A percentile compares a stretch with the other conserved stretches of the same genome.
Conservation (phyloP, 2,888 invertebrate species). For the Hydrotaea cyrtoneurina region DNA sequence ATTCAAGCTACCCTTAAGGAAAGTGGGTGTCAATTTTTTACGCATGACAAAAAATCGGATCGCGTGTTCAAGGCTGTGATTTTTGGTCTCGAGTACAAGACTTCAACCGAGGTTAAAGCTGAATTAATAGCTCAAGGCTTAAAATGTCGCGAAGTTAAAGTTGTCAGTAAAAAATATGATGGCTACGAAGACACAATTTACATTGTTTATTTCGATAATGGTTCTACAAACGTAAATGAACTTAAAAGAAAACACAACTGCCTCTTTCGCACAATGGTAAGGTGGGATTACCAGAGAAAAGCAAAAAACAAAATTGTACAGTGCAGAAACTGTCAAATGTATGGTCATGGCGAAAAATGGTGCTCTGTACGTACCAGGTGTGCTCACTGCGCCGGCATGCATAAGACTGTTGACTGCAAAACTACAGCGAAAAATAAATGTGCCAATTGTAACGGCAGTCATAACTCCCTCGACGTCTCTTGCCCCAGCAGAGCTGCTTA, state of each 20-base stretch:
- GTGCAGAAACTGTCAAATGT: constrained; percentile 65
- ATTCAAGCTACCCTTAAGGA: constrained; percentile 37
- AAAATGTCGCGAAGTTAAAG: constrained; percentile 56
- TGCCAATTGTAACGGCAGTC: constrained; percentile 57
- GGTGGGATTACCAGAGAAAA: constrained; percentile 59
- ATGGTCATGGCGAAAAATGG: constrained; percentile 58
- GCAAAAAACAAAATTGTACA: constrained; percentile 56
- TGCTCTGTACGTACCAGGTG: constrained; percentile 51
- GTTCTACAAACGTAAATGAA: constrained; percentile 37
- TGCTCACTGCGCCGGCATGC: constrained; percentile 51
- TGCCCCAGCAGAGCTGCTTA: constrained; percentile 50
- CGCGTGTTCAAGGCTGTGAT: constrained; percentile 56
- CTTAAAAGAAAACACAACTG: constrained; percentile 45
- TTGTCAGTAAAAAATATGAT: constrained; percentile 41
- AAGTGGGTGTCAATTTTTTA: constrained; percentile 51
- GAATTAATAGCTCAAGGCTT: not conserved
- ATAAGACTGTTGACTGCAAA: constrained; percentile 61
- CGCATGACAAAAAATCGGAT: constrained; percentile 43
- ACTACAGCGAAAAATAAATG: constrained; percentile 53
- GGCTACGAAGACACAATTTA: constrained; percentile 48
- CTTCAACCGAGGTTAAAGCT: constrained; percentile 23
- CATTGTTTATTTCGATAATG: constrained; percentile 46
- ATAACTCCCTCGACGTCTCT: constrained; percentile 53
- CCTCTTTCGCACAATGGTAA: constrained; percentile 54
- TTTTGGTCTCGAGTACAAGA: too few species aligned